phyloP scores from a whole-genome alignment of 2,888 invertebrate genomes.

The Plagodis pulveraria region DNA sequence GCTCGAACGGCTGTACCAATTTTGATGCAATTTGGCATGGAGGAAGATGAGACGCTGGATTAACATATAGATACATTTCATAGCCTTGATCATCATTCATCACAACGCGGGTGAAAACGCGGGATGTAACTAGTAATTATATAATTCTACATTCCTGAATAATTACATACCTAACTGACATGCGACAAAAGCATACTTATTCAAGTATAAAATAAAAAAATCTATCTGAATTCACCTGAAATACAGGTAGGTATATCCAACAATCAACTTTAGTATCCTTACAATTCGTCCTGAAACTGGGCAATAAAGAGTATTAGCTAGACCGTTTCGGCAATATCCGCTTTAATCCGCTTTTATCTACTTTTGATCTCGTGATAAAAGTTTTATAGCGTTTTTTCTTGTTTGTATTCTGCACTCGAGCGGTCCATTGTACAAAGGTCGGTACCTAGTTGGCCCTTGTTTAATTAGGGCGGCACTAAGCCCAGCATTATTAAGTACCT shows the following conservation, averaged over 20 bases:
- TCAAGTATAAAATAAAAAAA: no score
- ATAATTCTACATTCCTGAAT: no score
- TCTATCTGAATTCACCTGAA: no score
- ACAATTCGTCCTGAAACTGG: constrained; percentile 13
- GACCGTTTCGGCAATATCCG: constrained; percentile 23
- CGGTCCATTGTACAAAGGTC: constrained; percentile 21
- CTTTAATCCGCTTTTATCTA: constrained; percentile 29
- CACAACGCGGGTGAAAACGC: no score
- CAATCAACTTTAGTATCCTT: constrained; percentile 7
- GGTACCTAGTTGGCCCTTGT: constrained; percentile 31
- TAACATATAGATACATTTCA: no score
- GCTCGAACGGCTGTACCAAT: no score
- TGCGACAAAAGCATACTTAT: no score
- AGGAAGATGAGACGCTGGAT: no score
- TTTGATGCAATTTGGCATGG: no score
- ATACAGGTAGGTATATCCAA: background rate
- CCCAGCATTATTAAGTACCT: constrained; percentile 49
- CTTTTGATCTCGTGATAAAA: constrained; percentile 27
- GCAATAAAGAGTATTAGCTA: constrained; percentile 19
- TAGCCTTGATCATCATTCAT: no score
- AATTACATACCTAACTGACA: no score
- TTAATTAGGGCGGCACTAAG: constrained; percentile 42
- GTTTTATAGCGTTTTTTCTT: constrained; percentile 30
- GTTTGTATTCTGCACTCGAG: constrained; percentile 33
- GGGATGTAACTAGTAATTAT: no score